Evolutionary conservation across 2,888 invertebrate genomes (phyloP).

Genomic region (Podotricha telesiphe): DNA sequence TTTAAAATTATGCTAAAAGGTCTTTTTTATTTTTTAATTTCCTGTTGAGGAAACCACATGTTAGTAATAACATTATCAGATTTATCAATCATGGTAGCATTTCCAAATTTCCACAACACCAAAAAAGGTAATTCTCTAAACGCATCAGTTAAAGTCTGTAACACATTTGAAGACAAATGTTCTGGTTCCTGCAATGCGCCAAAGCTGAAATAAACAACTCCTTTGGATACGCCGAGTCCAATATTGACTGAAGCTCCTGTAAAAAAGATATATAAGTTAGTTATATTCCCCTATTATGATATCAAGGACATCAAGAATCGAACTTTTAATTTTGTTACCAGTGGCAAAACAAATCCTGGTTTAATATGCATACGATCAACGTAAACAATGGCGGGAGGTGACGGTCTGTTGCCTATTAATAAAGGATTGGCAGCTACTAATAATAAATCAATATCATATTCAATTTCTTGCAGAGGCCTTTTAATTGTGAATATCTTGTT

Average conservation of each 20-base stretch:
- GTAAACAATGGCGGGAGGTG: slow-evolving; percentile 64
- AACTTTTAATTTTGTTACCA: slow-evolving; percentile 52
- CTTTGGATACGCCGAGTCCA: slow-evolving; percentile 73
- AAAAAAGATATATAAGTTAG: slow-evolving; percentile 39
- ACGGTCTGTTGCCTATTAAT: slow-evolving; percentile 70
- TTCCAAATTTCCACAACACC: slow-evolving; percentile 81
- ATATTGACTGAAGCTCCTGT: slow-evolving; percentile 61
- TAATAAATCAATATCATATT: slow-evolving; percentile 73
- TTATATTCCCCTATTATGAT: neutral
- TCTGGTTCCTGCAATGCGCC: slow-evolving; percentile 78
- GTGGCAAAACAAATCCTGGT: slow-evolving; percentile 60
- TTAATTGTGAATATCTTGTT: slow-evolving; percentile 66
- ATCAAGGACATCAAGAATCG: neutral
- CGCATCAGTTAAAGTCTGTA: slow-evolving; percentile 69
- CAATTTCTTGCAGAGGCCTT: slow-evolving; percentile 65
- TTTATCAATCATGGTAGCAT: slow-evolving; percentile 65
- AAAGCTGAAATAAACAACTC: slow-evolving; percentile 78
- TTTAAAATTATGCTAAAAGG: too few species aligned
- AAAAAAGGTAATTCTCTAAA: slow-evolving; percentile 77
- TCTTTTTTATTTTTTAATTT: too few species aligned
- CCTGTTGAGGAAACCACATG: slow-evolving; percentile 83
- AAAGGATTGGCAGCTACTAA: slow-evolving; percentile 69
- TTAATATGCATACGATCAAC: slow-evolving; percentile 73
- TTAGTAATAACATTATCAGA: slow-evolving; percentile 73
- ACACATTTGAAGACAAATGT: slow-evolving; percentile 62